Evolutionary conservation across 1,140 invertebrate species (phyloP).

Genomic region (Eurosta solidaginis): DNA sequence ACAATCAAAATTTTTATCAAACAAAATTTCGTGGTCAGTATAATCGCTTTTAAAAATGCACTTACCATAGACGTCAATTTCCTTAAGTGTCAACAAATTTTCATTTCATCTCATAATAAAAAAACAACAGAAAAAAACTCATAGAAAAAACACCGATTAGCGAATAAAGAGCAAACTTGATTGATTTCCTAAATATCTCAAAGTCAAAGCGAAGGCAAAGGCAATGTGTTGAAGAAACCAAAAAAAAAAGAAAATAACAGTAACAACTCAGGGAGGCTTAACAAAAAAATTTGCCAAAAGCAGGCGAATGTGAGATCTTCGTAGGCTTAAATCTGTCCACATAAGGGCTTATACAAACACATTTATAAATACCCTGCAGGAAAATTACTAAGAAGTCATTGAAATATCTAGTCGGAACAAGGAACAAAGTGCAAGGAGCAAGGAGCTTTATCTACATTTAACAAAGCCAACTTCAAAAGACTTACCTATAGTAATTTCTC

Average conservation of each 20-base stretch:
- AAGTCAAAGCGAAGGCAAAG: neutral
- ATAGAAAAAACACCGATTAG: neutral
- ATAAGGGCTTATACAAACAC: neutral
- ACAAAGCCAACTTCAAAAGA: no score
- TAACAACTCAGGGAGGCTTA: neutral
- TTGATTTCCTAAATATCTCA: neutral
- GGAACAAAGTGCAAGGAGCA: no score
- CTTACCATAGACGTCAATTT: no score
- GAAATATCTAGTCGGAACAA: no score
- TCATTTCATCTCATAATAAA: neutral
- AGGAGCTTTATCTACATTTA: no score
- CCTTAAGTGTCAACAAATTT: neutral
- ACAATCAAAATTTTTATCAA: no score
- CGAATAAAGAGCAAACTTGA: neutral
- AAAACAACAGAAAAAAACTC: neutral
- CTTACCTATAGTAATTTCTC: no score
- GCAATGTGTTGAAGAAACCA: neutral
- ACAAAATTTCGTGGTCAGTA: no score
- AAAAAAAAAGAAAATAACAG: no score
- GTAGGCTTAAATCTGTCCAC: constrained; percentile 13
- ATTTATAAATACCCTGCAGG: neutral
- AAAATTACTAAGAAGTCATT: no score
- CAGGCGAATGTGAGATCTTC: neutral
- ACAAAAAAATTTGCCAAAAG: neutral
- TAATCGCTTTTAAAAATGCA: no score